Percentiles rank a stretch among this genome's conserved stretches.
Conservation (phyloP, 1,140 invertebrate genomes). For the Penaeus chinensis region DNA sequence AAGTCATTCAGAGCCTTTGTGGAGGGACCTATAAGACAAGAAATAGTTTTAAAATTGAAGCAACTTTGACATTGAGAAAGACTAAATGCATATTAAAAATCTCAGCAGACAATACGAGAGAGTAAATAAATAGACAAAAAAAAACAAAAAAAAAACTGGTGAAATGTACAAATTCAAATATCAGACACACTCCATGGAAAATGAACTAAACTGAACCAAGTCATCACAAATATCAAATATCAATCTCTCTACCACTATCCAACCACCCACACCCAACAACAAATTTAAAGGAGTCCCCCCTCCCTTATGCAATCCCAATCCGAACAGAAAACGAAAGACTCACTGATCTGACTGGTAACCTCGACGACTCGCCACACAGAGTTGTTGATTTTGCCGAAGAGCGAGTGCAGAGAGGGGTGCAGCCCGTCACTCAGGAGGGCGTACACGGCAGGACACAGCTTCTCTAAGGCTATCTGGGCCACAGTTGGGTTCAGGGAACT, state of each 20-base stretch:
- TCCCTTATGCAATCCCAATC: too few relatives aligned
- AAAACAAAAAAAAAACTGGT: too few relatives aligned
- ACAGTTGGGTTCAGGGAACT: slow-evolving; percentile 71
- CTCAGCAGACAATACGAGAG: neutral
- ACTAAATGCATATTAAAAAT: neutral
- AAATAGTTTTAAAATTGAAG: too few relatives aligned
- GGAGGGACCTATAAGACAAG: slow-evolving; percentile 74
- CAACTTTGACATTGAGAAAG: neutral
- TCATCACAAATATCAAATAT: neutral
- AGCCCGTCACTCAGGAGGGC: slow-evolving; percentile 85
- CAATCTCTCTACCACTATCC: neutral
- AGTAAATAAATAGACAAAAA: neutral
- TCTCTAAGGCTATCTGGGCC: slow-evolving; percentile 77
- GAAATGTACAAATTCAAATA: too few relatives aligned
- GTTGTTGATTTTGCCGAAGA: slow-evolving; percentile 87
- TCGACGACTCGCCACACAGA: slow-evolving; percentile 90
- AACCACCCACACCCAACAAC: too few relatives aligned
- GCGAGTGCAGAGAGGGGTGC: slow-evolving; percentile 82
- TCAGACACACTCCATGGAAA: too few relatives aligned
- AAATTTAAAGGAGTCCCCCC: too few relatives aligned
- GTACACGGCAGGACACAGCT: slow-evolving; percentile 84
- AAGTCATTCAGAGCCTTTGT: slow-evolving; percentile 88
- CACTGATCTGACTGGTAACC: slow-evolving; percentile 86
- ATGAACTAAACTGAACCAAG: neutral
- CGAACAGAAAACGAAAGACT: slow-evolving; percentile 55